Evolutionary conservation across 2,113 vertebrate genomes (phyloP), one percentile per base, ranked within the genome.

Genomic region (Hoplias malabaricus): DNA sequence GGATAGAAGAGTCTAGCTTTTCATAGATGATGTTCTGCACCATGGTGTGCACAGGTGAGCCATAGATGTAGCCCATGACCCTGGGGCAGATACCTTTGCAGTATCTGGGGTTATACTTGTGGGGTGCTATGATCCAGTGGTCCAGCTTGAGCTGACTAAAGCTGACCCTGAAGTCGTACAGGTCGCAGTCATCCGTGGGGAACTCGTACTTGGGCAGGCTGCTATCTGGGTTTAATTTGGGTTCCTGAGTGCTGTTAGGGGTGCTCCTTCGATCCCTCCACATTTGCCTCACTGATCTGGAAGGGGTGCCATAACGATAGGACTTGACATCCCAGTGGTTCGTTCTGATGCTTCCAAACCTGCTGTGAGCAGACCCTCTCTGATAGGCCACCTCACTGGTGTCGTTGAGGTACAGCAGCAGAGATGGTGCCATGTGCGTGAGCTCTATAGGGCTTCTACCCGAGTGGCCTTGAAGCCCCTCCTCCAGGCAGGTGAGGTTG

Each of bases 21-120:
- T 98, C 96, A 0, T 93, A 94, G 76, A 99, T 96, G 67, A 98
- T 90, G 77, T 94, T 98, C 87, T 98, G 96, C n/a, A 98, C 93
- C 93, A 98, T 90, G 0, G 96, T 94, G 84, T 99, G 98, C 0
- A 96, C 88, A 0, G 96, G 94, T 0, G 98, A 99, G 21, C 96
- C 96, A 0, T 98, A 98, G 31, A 96, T 92, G n/a, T 94, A 96
- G 56, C 96, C 89, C 0, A 93, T 80, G 0, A 87, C 91, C 54
- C 95, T 86, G 0, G 97, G 96, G 79, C 98, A 99, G 76, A 90
- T 89, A 0, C 98, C 97, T 72, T 94, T 93, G 88, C 98, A 99
- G 85, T 95, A 98, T 59, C 94, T 95, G 0, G 97, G 96, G 88
- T 95, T 98, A 87, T 98, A 99, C 16, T 93, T 84, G 27, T 93